Evolutionary conservation across 2,797 vertebrate genomes (phyloP), one percentile per base, ranked within the genome.

Genomic region (Thamnophis elegans): DNA sequence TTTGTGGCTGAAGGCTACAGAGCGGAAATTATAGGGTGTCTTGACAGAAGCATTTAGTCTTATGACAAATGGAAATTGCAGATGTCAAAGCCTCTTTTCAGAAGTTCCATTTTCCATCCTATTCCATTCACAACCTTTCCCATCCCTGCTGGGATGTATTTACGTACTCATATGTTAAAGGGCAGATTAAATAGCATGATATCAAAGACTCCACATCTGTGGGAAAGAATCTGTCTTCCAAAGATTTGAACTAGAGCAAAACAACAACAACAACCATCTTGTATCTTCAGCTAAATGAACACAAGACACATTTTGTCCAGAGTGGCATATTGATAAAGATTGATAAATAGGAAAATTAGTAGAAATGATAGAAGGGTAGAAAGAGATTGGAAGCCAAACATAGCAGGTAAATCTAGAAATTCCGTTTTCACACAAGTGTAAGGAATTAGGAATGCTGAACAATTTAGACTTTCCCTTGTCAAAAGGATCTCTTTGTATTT

Each of bases 141-240:
- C 89, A 5, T 89, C 89, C 85, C 78, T 16, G 68, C 26, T 2
- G 11, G 32, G 18, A 65, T 60, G 28, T 22, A 54, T 87, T 65
- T 1, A 90, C 26, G 1, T 54, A 2, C 20, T 78, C 73, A 53
- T n/a, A 94, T 92, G 56, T 58, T 92, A 89, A 93, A 4, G 0
- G 86, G 91, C 89, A 54, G 87, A 90, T 95, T 96, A 95, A 92
- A 89, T 1, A 95, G 90, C 92, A 91, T 82, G 82, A 90, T 85
- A 32, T 59, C 56, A 92, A 89, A 86, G 90, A 93, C 86, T 85
- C 88, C n/a, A 58, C n/a, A 94, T 85, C 92, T 32, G 9, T 1
- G 10, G 93, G 92, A 32, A 89, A 22, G 32, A 78, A 28, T 93
- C 53, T 90, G 82, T 90, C 89, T 94, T 94, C 47, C 20, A 95